These are phyloP conservation scores for Luscinia megarhynchos DNA, from an alignment of 2,797 vertebrate species.

Conservation along the genomic window DNA sequence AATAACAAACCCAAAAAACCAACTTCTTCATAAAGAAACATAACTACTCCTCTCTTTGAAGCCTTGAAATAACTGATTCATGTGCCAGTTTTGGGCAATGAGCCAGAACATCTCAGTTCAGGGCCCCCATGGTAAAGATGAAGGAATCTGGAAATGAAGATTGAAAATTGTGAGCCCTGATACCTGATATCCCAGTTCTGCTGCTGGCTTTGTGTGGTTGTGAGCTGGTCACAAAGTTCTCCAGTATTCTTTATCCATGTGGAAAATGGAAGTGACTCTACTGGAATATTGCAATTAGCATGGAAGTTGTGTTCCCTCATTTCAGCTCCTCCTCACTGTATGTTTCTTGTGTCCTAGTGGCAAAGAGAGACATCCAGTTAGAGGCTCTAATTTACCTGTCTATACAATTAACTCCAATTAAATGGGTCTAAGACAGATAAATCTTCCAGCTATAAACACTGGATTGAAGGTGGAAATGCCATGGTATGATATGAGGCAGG, in stretches of 20 bases:
- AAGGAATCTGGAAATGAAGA: background rate
- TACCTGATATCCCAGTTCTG: background rate
- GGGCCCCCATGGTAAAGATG: background rate
- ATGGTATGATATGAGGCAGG: background rate
- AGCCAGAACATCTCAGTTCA: background rate
- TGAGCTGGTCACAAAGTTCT: background rate
- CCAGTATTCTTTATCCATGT: background rate
- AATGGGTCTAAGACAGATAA: background rate
- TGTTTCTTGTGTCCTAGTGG: background rate
- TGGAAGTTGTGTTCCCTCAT: background rate
- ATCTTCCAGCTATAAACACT: background rate
- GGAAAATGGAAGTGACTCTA: background rate
- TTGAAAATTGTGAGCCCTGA: background rate
- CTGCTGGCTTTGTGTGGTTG: background rate
- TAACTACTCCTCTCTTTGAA: background rate
- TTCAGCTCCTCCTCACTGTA: background rate
- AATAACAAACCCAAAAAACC: background rate
- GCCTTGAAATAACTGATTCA: background rate
- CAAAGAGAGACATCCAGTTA: background rate
- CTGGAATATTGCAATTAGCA: background rate
- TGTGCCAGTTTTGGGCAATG: background rate
- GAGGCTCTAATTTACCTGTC: background rate
- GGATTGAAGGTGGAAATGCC: background rate
- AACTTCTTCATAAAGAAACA: background rate
- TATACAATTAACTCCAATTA: background rate